Evolutionary conservation across 2,113 vertebrate genomes (phyloP).

Genomic region (Perca fluviatilis): DNA sequence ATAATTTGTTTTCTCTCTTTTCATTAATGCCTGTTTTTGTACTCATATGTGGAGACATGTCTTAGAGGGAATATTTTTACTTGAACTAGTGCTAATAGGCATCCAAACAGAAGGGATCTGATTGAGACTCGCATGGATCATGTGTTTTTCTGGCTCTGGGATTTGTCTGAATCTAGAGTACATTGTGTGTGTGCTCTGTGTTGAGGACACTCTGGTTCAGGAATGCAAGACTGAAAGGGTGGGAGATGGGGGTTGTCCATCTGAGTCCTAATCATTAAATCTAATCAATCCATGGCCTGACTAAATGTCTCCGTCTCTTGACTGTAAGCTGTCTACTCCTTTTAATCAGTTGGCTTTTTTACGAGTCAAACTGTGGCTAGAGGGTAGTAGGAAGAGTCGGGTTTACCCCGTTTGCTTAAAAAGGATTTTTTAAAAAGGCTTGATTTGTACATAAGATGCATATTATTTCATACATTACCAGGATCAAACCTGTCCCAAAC

Average conservation of each 20-base stretch:
- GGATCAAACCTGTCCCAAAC: slow-evolving; percentile 62
- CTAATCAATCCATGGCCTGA: slow-evolving; percentile 77
- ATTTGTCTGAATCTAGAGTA: slow-evolving; percentile 66
- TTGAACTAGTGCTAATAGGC: slow-evolving; percentile 68
- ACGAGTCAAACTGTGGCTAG: not conserved
- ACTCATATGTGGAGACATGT: slow-evolving; percentile 54
- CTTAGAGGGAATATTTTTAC: slow-evolving; percentile 67
- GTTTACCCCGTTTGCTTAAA: slow-evolving; percentile 31
- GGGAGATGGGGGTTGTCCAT: slow-evolving; percentile 54
- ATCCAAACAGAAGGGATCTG: slow-evolving; percentile 53
- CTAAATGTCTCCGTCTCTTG: slow-evolving; percentile 65
- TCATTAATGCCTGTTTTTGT: slow-evolving; percentile 72
- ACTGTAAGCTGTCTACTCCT: slow-evolving; percentile 16
- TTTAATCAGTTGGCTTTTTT: not conserved
- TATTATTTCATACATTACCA: slow-evolving; percentile 35
- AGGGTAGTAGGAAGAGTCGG: not conserved
- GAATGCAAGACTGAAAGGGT: slow-evolving; percentile 68
- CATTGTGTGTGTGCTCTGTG: slow-evolving; percentile 63
- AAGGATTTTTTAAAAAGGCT: not conserved
- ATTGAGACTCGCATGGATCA: slow-evolving; percentile 58
- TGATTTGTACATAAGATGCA: slow-evolving; percentile 27
- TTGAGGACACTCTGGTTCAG: slow-evolving; percentile 61
- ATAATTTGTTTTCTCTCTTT: slow-evolving; percentile 55
- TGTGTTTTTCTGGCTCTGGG: slow-evolving; percentile 66
- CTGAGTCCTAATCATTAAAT: slow-evolving; percentile 81